A percentile compares a stretch with the other conserved stretches of the same genome.
Conservation (phyloP, 2,797 vertebrate genomes). For the Coreius guichenoti region DNA sequence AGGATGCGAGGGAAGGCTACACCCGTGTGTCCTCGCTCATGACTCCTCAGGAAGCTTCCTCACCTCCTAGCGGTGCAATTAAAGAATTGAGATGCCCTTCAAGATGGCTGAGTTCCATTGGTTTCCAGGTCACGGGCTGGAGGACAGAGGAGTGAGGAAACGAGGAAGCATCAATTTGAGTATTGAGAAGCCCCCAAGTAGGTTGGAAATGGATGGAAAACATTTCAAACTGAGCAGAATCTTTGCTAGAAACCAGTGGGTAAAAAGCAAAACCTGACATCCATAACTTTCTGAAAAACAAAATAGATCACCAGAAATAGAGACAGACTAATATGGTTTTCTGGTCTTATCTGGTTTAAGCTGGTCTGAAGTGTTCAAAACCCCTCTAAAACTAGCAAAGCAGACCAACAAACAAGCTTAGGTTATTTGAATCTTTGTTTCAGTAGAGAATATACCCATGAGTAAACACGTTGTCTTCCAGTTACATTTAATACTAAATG, state of each 20-base stretch:
- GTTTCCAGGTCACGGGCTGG: no score
- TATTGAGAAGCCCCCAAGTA: not conserved
- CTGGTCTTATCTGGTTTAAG: not conserved
- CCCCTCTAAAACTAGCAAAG: not conserved
- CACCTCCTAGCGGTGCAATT: no score
- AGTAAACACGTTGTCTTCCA: not conserved
- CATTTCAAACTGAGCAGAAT: not conserved
- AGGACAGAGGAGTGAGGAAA: no score
- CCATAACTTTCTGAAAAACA: not conserved
- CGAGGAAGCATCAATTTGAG: no score
- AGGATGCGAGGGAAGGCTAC: no score
- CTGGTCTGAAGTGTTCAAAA: not conserved
- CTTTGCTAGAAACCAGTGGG: not conserved
- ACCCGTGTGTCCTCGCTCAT: no score
- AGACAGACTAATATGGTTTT: not conserved
- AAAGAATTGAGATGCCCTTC: no score
- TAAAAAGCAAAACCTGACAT: not conserved
- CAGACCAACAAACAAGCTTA: not conserved
- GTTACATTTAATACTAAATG: slow-evolving; percentile 8
- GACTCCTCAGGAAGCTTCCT: no score
- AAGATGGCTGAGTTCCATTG: no score
- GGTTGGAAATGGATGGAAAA: not conserved
- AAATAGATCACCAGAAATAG: not conserved
- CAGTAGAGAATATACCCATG: not conserved
- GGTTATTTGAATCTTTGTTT: not conserved